These are phyloP conservation scores for Dreissena rostriformis DNA, from an alignment of 1,140 invertebrate genomes.

Conservation along the genomic window DNA sequence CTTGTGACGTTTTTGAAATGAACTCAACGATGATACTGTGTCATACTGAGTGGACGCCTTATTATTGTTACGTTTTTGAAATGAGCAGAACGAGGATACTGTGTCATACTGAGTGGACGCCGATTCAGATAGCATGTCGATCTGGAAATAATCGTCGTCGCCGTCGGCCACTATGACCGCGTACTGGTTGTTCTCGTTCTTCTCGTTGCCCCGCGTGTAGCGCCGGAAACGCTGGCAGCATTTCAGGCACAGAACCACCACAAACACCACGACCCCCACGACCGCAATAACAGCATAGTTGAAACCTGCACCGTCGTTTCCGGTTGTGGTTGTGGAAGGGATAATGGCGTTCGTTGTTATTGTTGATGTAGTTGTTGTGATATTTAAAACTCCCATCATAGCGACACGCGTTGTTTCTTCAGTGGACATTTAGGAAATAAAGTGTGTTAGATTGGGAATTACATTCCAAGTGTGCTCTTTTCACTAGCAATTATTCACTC, in stretches of 20 bases:
- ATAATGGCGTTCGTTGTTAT: no score
- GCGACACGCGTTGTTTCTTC: no score
- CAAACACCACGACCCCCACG: constrained; percentile 2
- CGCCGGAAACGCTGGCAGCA: constrained; percentile 43
- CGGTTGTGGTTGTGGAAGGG: no score
- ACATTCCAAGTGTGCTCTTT: no score
- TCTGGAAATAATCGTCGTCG: neutral
- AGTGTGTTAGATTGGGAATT: no score
- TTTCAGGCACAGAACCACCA: constrained; percentile 18
- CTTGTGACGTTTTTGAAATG: neutral
- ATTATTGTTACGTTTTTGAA: constrained; percentile 2
- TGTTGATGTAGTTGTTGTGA: no score
- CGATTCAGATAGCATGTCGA: constrained; percentile 20
- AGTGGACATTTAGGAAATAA: no score
- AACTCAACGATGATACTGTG: constrained; percentile 8
- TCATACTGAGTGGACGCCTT: no score
- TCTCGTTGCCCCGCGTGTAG: constrained; percentile 11
- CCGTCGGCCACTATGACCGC: constrained; percentile 17
- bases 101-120: constrained; percentile 16
- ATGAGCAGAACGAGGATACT: constrained; percentile 5
- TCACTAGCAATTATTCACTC: no score
- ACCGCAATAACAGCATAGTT: constrained; percentile 24
- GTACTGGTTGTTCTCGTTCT: constrained; percentile 2
- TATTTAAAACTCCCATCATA: no score
- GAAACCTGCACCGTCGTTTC: constrained; percentile 3